A percentile compares a stretch with the other conserved stretches of the same genome.
phyloP scores from a whole-genome alignment of 2,888 invertebrate species.

The Choreutis nemorana region DNA sequence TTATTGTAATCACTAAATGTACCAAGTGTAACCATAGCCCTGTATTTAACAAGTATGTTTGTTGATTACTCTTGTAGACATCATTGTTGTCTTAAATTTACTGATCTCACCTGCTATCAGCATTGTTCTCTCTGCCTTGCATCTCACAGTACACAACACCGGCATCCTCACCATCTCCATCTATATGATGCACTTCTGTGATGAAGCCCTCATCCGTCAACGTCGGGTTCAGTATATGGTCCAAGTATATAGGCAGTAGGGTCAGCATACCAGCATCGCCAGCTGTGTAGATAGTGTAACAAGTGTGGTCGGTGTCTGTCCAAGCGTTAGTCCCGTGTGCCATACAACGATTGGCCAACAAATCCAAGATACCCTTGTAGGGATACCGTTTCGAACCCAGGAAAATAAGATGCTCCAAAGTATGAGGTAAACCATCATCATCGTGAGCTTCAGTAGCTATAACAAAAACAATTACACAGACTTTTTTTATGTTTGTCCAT shows the following conservation, averaged over 20 bases:
- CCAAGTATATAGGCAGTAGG: slow-evolving; percentile 89
- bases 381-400: slow-evolving; percentile 90
- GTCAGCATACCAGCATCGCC: slow-evolving; percentile 84
- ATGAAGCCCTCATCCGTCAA: slow-evolving; percentile 82
- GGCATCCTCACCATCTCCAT: slow-evolving; percentile 86
- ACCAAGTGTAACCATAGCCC: too few species aligned
- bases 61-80: too few species aligned
- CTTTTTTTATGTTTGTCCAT: not conserved
- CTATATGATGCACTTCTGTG: slow-evolving; percentile 93
- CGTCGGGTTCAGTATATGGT: slow-evolving; percentile 87
- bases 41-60: too few species aligned
- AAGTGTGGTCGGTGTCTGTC: slow-evolving; percentile 88
- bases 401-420: slow-evolving; percentile 91
- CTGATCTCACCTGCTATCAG: slow-evolving; percentile 70
- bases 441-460: slow-evolving; percentile 90
- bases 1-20: too few species aligned
- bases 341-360: slow-evolving; percentile 87
- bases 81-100: too few species aligned
- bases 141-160: slow-evolving; percentile 97
- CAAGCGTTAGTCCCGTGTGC: slow-evolving; percentile 93
- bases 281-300: slow-evolving; percentile 89
- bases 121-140: slow-evolving; percentile 86
- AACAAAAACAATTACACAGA: slow-evolving; percentile 6
- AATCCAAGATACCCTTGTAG: slow-evolving; percentile 87
- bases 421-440: slow-evolving; percentile 93